Conservation (phyloP, 2,797 vertebrate species). For the Aldrovandia affinis region DNA sequence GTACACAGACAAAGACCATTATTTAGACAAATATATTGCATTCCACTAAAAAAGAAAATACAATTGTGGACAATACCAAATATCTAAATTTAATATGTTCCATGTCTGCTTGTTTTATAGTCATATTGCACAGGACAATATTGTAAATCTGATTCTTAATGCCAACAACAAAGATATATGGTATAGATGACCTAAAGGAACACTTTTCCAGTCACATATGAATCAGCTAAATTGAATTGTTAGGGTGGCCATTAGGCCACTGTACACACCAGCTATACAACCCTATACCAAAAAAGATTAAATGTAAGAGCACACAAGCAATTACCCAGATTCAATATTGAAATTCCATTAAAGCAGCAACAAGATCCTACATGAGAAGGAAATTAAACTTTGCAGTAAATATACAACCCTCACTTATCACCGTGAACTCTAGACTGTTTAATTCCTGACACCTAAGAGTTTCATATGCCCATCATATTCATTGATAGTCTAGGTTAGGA, state of each 20-base stretch:
- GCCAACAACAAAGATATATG: neutral
- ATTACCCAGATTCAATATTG: constrained; percentile 12
- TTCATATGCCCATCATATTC: neutral
- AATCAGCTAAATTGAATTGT: neutral
- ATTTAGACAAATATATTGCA: no score
- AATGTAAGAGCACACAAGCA: neutral
- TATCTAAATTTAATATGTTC: no score
- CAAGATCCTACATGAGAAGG: constrained; percentile 13
- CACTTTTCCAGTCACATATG: neutral
- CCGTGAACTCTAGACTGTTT: neutral
- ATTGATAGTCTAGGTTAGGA: neutral
- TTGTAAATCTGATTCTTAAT: neutral
- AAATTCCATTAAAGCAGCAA: neutral
- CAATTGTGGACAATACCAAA: no score
- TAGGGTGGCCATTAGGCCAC: neutral
- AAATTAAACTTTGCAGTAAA: constrained; percentile 12
- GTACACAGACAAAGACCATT: no score
- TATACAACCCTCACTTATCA: neutral
- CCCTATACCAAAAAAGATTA: constrained; percentile 32
- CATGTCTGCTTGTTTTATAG: neutral
- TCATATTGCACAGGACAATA: neutral
- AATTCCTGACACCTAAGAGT: neutral
- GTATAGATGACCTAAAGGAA: neutral
- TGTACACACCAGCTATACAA: constrained; percentile 25
- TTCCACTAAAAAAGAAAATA: no score